Percentiles rank a stretch among this genome's conserved stretches.
Evolutionary conservation across 2,113 vertebrate species (phyloP).

Genomic region (Calidris pygmaea): DNA sequence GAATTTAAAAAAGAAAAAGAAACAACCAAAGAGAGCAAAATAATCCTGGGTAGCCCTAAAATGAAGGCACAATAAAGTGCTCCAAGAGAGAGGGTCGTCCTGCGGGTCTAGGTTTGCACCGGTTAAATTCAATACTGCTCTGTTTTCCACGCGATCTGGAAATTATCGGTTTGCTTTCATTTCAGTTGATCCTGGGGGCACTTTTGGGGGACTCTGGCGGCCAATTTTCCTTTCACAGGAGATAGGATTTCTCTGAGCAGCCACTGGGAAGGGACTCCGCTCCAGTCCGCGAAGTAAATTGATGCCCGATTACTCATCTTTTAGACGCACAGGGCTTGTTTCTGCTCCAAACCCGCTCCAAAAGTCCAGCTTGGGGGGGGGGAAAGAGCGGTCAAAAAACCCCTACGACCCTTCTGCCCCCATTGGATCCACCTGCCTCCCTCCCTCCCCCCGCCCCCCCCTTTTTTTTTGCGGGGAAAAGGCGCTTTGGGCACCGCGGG

Average conservation of each 20-base stretch:
- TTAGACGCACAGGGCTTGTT: background rate
- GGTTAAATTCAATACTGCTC: background rate
- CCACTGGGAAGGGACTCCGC: slow-evolving; percentile 23
- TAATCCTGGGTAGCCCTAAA: background rate
- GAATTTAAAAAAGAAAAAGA: background rate
- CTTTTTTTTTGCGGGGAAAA: background rate
- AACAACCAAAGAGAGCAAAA: background rate
- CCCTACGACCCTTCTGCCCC: background rate
- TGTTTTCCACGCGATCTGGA: slow-evolving; percentile 37
- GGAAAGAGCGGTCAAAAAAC: background rate
- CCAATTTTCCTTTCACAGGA: slow-evolving; percentile 32
- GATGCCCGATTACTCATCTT: slow-evolving; percentile 24
- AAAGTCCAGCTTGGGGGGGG: background rate
- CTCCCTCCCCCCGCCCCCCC: no score
- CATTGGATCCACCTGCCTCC: background rate
- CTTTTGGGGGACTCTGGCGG: background rate
- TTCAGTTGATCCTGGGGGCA: slow-evolving; percentile 35
- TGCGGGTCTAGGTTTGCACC: background rate
- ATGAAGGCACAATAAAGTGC: background rate
- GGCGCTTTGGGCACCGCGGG: background rate
- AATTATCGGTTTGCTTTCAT: slow-evolving; percentile 47
- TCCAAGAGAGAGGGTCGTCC: background rate
- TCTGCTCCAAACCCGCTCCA: background rate
- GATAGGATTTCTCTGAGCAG: slow-evolving; percentile 35
- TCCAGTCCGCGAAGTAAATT: background rate